Conservation (phyloP, 1,140 invertebrate species). For the Hyles vespertilio region DNA sequence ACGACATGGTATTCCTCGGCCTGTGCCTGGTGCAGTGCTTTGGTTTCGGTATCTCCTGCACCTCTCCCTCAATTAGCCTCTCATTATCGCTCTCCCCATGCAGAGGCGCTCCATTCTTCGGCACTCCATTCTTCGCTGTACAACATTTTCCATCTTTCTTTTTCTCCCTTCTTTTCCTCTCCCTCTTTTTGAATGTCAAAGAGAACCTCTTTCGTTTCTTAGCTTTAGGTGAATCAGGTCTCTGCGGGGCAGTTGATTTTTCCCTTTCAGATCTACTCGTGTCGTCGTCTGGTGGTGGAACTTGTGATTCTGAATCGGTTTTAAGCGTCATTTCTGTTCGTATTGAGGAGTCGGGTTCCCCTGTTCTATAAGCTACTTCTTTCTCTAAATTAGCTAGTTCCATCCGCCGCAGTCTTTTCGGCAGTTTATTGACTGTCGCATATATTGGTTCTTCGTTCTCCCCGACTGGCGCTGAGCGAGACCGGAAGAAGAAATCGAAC, state of each 20-base stretch:
- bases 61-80: conserved; percentile 53
- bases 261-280: conserved; percentile 64
- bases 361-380: conserved; percentile 67
- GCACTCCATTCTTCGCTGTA: conserved; percentile 45
- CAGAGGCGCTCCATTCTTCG: conserved; percentile 40
- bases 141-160: conserved; percentile 65
- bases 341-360: conserved; percentile 54
- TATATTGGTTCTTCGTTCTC: conserved; percentile 71
- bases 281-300: conserved; percentile 57
- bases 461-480: conserved; percentile 70
- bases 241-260: conserved; percentile 52
- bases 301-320: conserved; percentile 61
- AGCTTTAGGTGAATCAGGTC: conserved; percentile 64
- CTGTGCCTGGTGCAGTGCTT: conserved; percentile 57
- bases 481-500: conserved; percentile 69
- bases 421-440: conserved; percentile 72
- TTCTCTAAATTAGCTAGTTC: conserved; percentile 71
- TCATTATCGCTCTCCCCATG: conserved; percentile 61
- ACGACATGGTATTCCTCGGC: conserved; percentile 55
- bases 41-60: conserved; percentile 46
- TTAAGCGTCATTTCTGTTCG: conserved; percentile 59
- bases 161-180: conserved; percentile 65
- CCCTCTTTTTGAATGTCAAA: conserved; percentile 69
- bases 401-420: conserved; percentile 67
- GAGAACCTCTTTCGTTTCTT: conserved; percentile 75